Base-by-base conservation (phyloP, 1,140 invertebrate genomes). In the Cotesia vestalis region DNA sequence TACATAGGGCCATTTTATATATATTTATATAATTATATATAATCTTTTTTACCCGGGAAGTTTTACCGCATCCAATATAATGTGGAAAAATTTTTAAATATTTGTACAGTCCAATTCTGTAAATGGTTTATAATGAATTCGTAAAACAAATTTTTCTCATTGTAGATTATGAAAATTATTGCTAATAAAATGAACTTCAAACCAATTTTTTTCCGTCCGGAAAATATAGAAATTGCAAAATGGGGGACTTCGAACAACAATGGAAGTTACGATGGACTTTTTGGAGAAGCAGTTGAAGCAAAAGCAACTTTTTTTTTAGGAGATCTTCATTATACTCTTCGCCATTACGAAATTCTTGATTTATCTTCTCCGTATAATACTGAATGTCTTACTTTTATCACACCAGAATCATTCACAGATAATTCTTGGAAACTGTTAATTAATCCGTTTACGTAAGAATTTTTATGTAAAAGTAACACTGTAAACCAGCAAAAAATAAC, bases 371-470 rank as follows among this genome's bases (percentile, higher is more conserved):
- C 94, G 0, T 94, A 95, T 66, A 93, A 91, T 63, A 91, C 92
- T 0, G 91, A 95, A 79, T 95, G 94, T 78, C 88, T 94, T 61
- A 95, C 94, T 1, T 95, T 95, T 78, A 79, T 95, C 2, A 95
- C 94, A 4, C 92, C 94, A 1, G 92, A 94, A 86, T 90, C 93
- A 34, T 83, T 92, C 34, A 90, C 90, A 17, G 91, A 94, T 84
- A 93, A 94, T 79, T 93, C 92, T 4, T 95, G 94, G 93, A 92
- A 93, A 82, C 92, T 94, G 4, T 85, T 96, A 4, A 92, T 95
- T 75, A 80, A 93, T 66, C 94, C 94, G 0, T 95, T 95, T 74
- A 91, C 89, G 91, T 93, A 87, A 36, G 38, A 59, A 64, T 17
- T 14, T 27, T 27, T 27, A 27, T 27, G 27, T 27, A 27, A 27